phyloP scores from a whole-genome alignment of 2,797 vertebrate species.

The Sebastes reedi region DNA sequence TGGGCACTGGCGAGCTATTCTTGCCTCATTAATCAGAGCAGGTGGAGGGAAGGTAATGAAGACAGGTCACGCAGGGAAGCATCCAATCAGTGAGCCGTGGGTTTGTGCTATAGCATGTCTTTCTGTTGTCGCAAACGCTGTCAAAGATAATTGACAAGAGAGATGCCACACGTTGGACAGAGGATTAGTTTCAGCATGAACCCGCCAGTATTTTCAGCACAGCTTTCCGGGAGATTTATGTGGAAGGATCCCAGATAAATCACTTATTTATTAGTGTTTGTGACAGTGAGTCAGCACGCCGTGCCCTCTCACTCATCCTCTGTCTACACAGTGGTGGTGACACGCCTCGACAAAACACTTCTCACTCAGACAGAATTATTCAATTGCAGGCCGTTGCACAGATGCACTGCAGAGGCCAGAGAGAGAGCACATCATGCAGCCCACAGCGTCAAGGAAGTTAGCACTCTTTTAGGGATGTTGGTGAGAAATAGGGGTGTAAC shows the following conservation, averaged over 20 bases:
- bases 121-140: constrained; percentile 29
- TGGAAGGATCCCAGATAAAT: constrained; percentile 48
- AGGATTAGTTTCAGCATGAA: constrained; percentile 53
- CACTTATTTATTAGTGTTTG: constrained; percentile 60
- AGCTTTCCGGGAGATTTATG: constrained; percentile 51
- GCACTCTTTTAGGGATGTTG: background rate
- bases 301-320: background rate
- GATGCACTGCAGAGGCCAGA: constrained; percentile 41
- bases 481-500: too few relatives aligned
- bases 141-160: constrained; percentile 58
- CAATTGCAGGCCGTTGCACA: background rate
- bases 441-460: constrained; percentile 15
- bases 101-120: constrained; percentile 13
- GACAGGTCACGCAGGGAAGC: constrained; percentile 41
- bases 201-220: constrained; percentile 7
- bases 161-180: constrained; percentile 27
- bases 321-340: background rate
- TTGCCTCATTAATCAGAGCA: constrained; percentile 64
- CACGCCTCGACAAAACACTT: constrained; percentile 15
- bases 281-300: constrained; percentile 65
- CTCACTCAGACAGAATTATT: constrained; percentile 13
- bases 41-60: constrained; percentile 51
- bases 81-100: constrained; percentile 32
- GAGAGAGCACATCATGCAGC: constrained; percentile 28
- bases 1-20: constrained; percentile 24